Conservation (phyloP, 2,888 invertebrate species). For the Leptopilina myrica region DNA sequence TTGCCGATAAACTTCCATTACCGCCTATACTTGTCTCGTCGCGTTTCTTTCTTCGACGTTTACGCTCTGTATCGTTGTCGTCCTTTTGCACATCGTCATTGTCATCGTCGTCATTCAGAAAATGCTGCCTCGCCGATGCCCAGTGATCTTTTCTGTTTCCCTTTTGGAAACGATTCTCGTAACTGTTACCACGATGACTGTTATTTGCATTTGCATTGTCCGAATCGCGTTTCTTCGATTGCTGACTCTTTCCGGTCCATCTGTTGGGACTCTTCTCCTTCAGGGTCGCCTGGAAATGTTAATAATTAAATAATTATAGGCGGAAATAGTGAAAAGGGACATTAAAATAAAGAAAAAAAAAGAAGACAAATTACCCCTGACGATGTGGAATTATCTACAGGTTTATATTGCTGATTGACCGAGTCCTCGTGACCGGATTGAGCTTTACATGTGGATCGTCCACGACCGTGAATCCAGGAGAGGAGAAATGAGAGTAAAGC, state of each 20-base stretch:
- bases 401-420: conserved; percentile 72
- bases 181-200: conserved; percentile 63
- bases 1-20: conserved; percentile 52
- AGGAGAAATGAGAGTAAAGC: conserved; percentile 72
- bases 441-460: conserved; percentile 65
- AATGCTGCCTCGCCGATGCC: conserved; percentile 73
- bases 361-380: conserved; percentile 66
- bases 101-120: conserved; percentile 67
- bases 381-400: conserved; percentile 74
- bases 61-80: conserved; percentile 64
- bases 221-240: conserved; percentile 64
- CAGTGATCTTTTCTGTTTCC: conserved; percentile 72
- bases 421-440: conserved; percentile 64
- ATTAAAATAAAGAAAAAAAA: neutral
- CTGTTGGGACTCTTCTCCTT: conserved; percentile 72
- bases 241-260: conserved; percentile 69
- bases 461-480: conserved; percentile 72
- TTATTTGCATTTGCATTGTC: conserved; percentile 64
- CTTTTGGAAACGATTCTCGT: conserved; percentile 64
- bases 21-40: conserved; percentile 60
- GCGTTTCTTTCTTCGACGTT: conserved; percentile 65
- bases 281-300: conserved; percentile 65
- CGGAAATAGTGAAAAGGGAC: neutral
- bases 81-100: conserved; percentile 63
- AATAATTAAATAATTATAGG: neutral